Base-by-base conservation (phyloP, 2,797 vertebrate genomes). In the Sebastes iracundus region DNA sequence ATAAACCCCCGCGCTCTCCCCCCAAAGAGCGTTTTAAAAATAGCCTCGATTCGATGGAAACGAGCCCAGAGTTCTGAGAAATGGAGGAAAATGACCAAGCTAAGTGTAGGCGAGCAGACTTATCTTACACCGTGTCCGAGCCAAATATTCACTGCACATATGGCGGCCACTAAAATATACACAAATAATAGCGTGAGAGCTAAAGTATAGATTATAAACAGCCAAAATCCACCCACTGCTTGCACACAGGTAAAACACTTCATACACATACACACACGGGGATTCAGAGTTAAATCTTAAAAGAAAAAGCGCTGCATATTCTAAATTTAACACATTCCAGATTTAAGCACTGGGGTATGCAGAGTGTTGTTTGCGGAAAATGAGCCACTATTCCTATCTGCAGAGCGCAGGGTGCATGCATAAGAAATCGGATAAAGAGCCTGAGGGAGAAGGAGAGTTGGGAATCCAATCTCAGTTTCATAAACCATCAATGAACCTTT, bases 1-100 rank as follows among this genome's bases (percentile, higher is more conserved):
- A 84, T 74, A 77, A 77, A 81, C 80, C 75, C 79, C 61, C 6
- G 2, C 32, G 0, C 65, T 2, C 63, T 3, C 60, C 27, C 52
- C 81, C 58, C 49, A 52, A 87, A 84, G 72, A 83, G 76, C 0
- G 13, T 72, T 88, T 93, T 96, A 96, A 94, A 96, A 95, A 96
- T 96, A 96, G 92, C 87, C 83, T 67, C 2, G 4, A 80, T 88
- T 90, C 72, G 80, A 86, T 90, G 88, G 92, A 96, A 93, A 84
- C 30, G n/a, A 83, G 82, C 89, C 89, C 49, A 8, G 86, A 86
- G 85, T 94, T 95, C 93, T 87, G 92, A 92, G 94, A 95, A 95
- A 90, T 52, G 52, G 66, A 85, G 81, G 87, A 85, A 87, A 92
- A 88, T 78, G 81, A 77, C 77, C 81, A 52, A 27, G 83, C 87